These are phyloP conservation scores for Xanthia icteritia DNA, from an alignment of 2,888 invertebrate species.

Conservation along the genomic window DNA sequence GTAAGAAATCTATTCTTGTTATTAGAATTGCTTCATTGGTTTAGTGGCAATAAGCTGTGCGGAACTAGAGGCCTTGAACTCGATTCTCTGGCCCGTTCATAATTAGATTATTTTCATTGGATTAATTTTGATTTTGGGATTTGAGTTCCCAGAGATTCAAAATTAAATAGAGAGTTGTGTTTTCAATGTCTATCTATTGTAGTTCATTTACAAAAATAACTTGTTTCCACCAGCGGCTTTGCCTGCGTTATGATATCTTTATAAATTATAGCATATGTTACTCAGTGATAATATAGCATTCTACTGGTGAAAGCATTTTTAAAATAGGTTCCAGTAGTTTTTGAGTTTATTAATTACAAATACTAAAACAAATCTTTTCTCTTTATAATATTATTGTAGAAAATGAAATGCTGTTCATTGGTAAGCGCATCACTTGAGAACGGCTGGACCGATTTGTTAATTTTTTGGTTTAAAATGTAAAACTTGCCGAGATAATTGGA, in stretches of 20 bases:
- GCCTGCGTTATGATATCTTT: too few relatives aligned
- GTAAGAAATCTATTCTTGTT: slow-evolving; percentile 62
- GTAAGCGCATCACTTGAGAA: background rate
- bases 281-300: too few relatives aligned
- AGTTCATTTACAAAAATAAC: too few relatives aligned
- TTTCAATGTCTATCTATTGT: background rate
- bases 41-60: slow-evolving; percentile 49
- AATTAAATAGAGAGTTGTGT: background rate
- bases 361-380: too few relatives aligned
- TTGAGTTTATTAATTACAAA: too few relatives aligned
- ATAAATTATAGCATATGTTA: too few relatives aligned
- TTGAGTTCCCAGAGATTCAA: background rate
- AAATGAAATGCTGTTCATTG: too few relatives aligned
- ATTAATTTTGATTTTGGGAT: slow-evolving; percentile 13
- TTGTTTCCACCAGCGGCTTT: too few relatives aligned
- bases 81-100: slow-evolving; percentile 37
- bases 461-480: background rate
- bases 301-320: too few relatives aligned
- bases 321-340: too few relatives aligned
- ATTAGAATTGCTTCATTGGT: slow-evolving; percentile 58
- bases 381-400: too few relatives aligned
- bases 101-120: slow-evolving; percentile 37
- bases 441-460: background rate
- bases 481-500: too few relatives aligned
- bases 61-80: slow-evolving; percentile 55